phyloP scores from a whole-genome alignment of 2,113 vertebrate species.

The Carollia perspicillata region DNA sequence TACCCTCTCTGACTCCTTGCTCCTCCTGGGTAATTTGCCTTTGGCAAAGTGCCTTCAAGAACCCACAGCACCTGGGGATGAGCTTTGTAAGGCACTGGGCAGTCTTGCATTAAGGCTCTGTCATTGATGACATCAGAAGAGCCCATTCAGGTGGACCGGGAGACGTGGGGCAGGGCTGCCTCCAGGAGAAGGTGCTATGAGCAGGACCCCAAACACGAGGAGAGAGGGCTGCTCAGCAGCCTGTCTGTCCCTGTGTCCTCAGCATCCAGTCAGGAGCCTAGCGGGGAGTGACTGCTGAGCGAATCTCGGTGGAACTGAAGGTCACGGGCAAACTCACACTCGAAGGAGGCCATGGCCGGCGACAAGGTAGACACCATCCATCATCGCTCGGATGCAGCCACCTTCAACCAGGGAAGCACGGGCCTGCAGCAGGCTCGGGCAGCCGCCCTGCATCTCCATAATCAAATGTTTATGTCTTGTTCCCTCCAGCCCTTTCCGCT shows the following conservation, averaged over 20 bases:
- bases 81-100: too few species aligned
- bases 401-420: fast-evolving
- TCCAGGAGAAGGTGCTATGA: fast-evolving
- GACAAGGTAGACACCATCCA: fast-evolving
- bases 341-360: fast-evolving
- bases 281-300: fast-evolving
- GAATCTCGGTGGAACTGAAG: fast-evolving
- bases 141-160: not conserved
- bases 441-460: not conserved
- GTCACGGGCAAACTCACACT: not conserved
- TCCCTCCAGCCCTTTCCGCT: not conserved
- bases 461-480: conserved; percentile 28
- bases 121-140: not conserved
- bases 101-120: fast-evolving
- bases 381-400: fast-evolving
- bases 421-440: fast-evolving
- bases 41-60: not conserved
- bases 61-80: too few species aligned
- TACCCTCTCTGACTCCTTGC: not conserved
- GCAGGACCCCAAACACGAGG: not conserved
- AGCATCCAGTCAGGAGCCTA: not conserved
- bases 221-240: not conserved
- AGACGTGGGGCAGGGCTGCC: fast-evolving
- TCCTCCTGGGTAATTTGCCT: fast-evolving
- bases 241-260: not conserved